phyloP scores from a whole-genome alignment of 1,140 invertebrate genomes.

The Tyrophagus putrescentiae region DNA sequence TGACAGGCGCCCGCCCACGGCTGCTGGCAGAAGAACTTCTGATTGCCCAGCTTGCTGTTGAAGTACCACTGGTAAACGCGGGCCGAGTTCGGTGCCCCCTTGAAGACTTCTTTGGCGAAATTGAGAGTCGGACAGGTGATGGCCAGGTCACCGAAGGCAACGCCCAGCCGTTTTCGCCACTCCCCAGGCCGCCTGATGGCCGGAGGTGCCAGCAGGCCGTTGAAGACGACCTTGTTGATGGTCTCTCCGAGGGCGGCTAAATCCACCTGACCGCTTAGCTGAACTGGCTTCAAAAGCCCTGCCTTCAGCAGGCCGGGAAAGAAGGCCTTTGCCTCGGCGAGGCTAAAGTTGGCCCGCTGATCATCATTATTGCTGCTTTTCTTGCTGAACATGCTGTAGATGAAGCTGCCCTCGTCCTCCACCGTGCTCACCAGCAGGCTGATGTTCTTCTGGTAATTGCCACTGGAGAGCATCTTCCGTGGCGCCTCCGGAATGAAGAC shows the following conservation, averaged over 20 bases:
- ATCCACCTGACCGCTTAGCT: too few species aligned
- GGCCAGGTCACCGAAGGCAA: neutral
- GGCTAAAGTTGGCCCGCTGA: too few species aligned
- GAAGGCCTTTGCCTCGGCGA: too few species aligned
- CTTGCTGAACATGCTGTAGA: neutral
- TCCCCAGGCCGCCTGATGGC: neutral
- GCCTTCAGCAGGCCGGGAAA: too few species aligned
- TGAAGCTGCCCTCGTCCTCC: neutral
- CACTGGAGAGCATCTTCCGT: slow-evolving; percentile 50
- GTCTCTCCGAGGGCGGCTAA: neutral
- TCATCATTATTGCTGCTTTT: neutral
- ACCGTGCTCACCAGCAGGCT: neutral
- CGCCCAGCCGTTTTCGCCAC: neutral
- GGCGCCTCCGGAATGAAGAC: slow-evolving; percentile 73
- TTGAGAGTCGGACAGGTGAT: neutral
- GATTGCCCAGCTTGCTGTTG: neutral
- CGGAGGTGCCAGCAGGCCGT: neutral
- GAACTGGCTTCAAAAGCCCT: too few species aligned
- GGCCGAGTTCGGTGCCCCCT: neutral
- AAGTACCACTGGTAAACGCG: neutral
- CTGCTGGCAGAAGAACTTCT: too few species aligned
- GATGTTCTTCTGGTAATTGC: slow-evolving; percentile 56
- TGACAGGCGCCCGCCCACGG: too few species aligned
- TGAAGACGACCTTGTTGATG: neutral
- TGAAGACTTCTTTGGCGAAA: neutral